Base-by-base conservation (phyloP, 2,888 invertebrate genomes). In the Euplagia quadripunctaria region DNA sequence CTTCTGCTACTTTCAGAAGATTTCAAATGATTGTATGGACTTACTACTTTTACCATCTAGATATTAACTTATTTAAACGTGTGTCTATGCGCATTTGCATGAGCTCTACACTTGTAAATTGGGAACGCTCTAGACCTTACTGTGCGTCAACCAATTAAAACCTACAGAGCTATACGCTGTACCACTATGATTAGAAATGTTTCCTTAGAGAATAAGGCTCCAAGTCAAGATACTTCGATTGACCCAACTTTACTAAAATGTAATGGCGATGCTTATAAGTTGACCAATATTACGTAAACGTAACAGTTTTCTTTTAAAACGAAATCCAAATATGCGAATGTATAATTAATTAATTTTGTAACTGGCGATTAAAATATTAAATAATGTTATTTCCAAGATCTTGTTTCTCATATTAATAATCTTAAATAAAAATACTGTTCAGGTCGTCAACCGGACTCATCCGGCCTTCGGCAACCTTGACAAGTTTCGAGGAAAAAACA, bases 381-480 rank as follows among this genome's bases (percentile, higher is more conserved):
- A 72, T 76, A 73, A 74, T 74, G 70, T 72, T 69, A 73, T 82
- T 76, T 73, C 63, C 69, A 43, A 78, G 20, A 83, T 76, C 76
- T 81, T 82, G 81, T 79, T 84, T 79, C 72, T 78, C 70, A 78
- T 73, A 68, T 70, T 76, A 82, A 84, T 68, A 58, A 68, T 51
- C 75, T 70, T 63, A 64, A 78, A 79, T 76, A 71, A 72, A 76
- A 74, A 79, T 73, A 63, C 20, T 20, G 17, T 9, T 16, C 66
- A 74, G 82, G 76, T 84, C 83, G 79, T 77, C 79, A 82, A 81
- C 79, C 82, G 79, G 76, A 73, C 70, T 77, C 68, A 43, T 20
- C 31, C 76, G 82, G 81, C 81, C 85, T 84, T 80, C 73, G 74
- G 42, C 16, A 78, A 70, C 84, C 84, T 85, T 84, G 82, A 79